Conservation (phyloP, 2,113 vertebrate genomes). For the Anolis sagrei region DNA sequence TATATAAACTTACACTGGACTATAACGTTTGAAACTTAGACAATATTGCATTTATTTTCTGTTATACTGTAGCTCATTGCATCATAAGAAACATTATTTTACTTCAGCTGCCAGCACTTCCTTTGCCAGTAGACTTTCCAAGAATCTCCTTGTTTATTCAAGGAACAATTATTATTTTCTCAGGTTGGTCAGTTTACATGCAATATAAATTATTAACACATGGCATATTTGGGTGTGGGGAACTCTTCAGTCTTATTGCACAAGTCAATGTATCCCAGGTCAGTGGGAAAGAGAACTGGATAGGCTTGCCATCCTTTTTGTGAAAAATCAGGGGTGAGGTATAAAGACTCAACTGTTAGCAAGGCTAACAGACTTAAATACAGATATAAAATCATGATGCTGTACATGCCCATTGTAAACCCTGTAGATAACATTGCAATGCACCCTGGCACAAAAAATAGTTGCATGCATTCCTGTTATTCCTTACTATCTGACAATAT, state of each 20-base stretch:
- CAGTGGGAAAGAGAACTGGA: background rate
- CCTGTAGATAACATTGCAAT: too few species aligned
- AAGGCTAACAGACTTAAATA: background rate
- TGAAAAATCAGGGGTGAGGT: background rate
- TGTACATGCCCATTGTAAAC: too few species aligned
- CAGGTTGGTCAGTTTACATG: background rate
- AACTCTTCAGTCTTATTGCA: rapidly evolving
- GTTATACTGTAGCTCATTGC: background rate
- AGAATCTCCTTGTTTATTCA: background rate
- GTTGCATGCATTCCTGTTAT: too few species aligned
- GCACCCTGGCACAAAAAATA: too few species aligned
- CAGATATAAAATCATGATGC: too few species aligned
- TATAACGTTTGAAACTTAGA: background rate
- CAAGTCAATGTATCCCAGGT: background rate
- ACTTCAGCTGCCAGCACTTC: background rate
- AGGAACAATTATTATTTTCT: background rate
- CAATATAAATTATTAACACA: background rate
- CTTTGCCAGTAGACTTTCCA: background rate
- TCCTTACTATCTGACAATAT: too few species aligned
- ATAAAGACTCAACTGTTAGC: too few species aligned
- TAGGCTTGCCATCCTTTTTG: background rate
- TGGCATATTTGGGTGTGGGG: background rate
- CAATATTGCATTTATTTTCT: background rate
- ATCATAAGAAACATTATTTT: background rate
- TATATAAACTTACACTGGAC: background rate